These are phyloP conservation scores for Austrolebias charrua DNA, from an alignment of 2,797 vertebrate genomes.

Conservation along the genomic window DNA sequence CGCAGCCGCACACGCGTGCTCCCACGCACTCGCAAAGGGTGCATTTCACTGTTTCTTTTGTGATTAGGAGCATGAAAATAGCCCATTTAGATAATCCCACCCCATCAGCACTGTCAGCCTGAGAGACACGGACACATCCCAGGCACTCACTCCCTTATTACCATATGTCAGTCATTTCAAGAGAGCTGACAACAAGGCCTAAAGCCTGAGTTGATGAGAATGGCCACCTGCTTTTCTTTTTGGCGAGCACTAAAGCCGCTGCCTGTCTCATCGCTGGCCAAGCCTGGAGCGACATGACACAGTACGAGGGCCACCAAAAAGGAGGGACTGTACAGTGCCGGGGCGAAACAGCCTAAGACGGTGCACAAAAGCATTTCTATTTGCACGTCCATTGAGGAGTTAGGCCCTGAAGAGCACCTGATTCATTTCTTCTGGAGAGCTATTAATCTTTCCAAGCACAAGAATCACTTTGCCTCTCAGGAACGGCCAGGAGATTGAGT, in stretches of 20 bases:
- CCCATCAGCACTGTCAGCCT: constrained; percentile 45
- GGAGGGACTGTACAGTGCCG: neutral
- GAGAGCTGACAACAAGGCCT: constrained; percentile 38
- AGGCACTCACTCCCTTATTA: constrained; percentile 50
- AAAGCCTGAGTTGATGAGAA: constrained; percentile 21
- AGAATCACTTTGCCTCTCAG: constrained; percentile 80
- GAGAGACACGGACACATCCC: constrained; percentile 50
- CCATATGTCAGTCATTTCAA: constrained; percentile 58
- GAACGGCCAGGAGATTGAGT: constrained; percentile 76
- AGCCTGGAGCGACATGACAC: constrained; percentile 47
- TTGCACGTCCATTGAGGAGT: constrained; percentile 64
- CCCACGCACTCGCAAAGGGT: constrained; percentile 24
- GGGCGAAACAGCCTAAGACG: constrained; percentile 29
- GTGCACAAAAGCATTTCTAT: constrained; percentile 68
- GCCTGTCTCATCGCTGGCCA: constrained; percentile 17
- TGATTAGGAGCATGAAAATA: constrained; percentile 65
- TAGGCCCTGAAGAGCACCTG: constrained; percentile 73
- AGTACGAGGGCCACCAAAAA: constrained; percentile 27
- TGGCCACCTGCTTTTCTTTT: constrained; percentile 43
- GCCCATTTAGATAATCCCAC: constrained; percentile 62
- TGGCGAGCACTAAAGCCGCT: neutral
- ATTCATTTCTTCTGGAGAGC: constrained; percentile 81
- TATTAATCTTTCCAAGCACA: constrained; percentile 82
- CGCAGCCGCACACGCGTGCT: constrained; percentile 23
- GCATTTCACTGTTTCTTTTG: constrained; percentile 56